Evolutionary conservation across 2,888 invertebrate species (phyloP).

Genomic region (Cataglyphis livida): DNA sequence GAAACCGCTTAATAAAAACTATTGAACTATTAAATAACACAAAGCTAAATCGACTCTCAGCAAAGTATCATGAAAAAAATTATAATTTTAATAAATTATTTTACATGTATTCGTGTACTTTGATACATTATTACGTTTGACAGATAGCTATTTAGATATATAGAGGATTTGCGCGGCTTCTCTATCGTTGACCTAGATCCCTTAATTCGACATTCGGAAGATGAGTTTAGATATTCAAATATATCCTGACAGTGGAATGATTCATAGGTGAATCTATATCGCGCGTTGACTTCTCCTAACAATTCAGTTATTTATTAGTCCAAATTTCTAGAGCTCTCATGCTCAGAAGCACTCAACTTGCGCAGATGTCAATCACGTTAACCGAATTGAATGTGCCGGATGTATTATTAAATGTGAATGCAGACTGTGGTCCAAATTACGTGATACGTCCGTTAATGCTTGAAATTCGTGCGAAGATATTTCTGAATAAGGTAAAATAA

Average conservation of each 20-base stretch:
- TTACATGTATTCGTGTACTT: neutral
- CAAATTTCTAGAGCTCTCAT: slow-evolving; percentile 26
- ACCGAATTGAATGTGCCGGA: slow-evolving; percentile 55
- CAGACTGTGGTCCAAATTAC: slow-evolving; percentile 31
- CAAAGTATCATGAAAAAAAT: neutral
- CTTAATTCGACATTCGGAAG: slow-evolving; percentile 52
- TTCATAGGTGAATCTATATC: slow-evolving; percentile 6
- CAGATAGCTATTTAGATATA: slow-evolving; percentile 26
- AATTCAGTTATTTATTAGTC: slow-evolving; percentile 35
- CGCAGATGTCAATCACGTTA: slow-evolving; percentile 56
- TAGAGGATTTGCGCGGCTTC: neutral
- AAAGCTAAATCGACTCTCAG: neutral
- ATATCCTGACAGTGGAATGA: slow-evolving; percentile 6
- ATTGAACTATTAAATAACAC: neutral
- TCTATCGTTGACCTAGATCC: slow-evolving; percentile 51
- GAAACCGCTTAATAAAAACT: neutral
- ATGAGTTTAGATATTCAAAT: slow-evolving; percentile 39
- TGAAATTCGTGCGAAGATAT: slow-evolving; percentile 60
- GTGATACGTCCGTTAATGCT: slow-evolving; percentile 15
- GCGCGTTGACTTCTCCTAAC: slow-evolving; percentile 19
- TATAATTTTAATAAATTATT: neutral
- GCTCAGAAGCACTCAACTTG: slow-evolving; percentile 22
- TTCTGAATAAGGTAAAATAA: slow-evolving; percentile 61
- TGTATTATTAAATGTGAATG: slow-evolving; percentile 63
- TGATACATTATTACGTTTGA: neutral